Conservation (phyloP, 2,888 invertebrate species). For the Synergus gifuensis region DNA sequence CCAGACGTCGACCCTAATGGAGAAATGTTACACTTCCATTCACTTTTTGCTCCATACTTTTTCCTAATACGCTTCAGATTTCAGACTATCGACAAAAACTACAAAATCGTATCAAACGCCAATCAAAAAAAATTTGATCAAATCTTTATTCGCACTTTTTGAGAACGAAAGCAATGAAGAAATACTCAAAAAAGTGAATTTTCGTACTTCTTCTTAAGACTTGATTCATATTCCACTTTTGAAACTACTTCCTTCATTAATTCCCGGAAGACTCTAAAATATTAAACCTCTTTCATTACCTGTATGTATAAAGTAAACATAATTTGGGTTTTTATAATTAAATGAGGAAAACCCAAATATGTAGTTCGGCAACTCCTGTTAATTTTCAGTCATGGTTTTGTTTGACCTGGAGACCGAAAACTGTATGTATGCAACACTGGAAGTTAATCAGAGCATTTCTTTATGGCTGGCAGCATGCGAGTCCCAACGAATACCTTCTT, state of each 20-base stretch:
- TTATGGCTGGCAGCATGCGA: conserved; percentile 59
- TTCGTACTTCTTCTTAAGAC: neutral
- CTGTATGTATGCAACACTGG: conserved; percentile 25
- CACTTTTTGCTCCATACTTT: conserved; percentile 30
- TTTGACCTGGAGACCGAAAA: conserved; percentile 48
- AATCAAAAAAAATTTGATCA: no score
- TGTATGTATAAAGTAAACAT: neutral
- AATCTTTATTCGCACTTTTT: no score
- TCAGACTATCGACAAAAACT: neutral
- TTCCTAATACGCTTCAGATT: neutral
- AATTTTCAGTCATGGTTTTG: neutral
- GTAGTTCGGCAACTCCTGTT: neutral
- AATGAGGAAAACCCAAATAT: neutral
- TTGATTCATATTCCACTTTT: neutral
- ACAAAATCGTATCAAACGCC: no score
- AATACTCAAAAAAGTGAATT: no score
- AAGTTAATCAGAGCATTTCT: conserved; percentile 67
- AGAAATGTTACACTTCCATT: conserved; percentile 60
- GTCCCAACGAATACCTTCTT: conserved; percentile 56
- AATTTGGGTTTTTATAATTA: neutral
- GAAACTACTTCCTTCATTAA: neutral
- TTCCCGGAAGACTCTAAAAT: neutral
- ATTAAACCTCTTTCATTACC: neutral
- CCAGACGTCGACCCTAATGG: conserved; percentile 61
- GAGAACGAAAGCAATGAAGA: no score